Conservation (phyloP, 2,797 vertebrate genomes). For the Sebastes melanostomus region DNA sequence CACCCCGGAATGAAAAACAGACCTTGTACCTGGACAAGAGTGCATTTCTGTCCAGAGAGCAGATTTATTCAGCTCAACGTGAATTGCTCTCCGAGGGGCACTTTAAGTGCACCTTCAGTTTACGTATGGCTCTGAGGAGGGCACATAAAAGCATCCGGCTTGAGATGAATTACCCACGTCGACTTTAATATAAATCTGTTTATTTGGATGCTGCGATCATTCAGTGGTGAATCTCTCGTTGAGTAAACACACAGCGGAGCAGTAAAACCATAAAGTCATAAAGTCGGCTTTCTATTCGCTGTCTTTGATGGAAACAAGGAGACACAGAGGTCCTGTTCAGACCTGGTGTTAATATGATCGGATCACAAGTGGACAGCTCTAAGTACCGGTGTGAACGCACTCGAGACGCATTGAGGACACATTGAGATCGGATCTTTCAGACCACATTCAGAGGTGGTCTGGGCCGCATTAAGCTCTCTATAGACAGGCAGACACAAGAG, state of each 20-base stretch:
- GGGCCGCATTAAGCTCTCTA: no score
- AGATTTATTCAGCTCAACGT: conserved; percentile 29
- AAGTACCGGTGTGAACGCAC: no score
- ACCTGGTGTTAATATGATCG: no score
- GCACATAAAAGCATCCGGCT: conserved; percentile 34
- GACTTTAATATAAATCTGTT: conserved; percentile 25
- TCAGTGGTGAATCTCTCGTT: conserved; percentile 13
- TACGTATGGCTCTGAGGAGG: conserved; percentile 22
- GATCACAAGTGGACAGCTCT: no score
- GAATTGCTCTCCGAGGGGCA: conserved; percentile 33
- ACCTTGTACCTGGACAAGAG: not conserved
- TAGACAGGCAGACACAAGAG: no score
- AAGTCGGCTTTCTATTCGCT: not conserved
- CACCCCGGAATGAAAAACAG: not conserved
- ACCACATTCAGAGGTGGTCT: no score
- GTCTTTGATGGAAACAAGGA: not conserved
- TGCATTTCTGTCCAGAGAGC: conserved; percentile 10
- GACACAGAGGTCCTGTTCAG: not conserved
- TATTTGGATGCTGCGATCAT: conserved; percentile 11
- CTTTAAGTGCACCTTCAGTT: conserved; percentile 29
- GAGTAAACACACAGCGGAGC: not conserved
- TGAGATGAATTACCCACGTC: conserved; percentile 23
- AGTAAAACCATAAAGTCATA: not conserved
- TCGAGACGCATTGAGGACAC: no score
- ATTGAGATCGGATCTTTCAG: no score